A percentile compares a stretch with the other conserved stretches of the same genome.
Evolutionary conservation across 2,113 vertebrate genomes (phyloP).

Genomic region (Megaceryle maxima): DNA sequence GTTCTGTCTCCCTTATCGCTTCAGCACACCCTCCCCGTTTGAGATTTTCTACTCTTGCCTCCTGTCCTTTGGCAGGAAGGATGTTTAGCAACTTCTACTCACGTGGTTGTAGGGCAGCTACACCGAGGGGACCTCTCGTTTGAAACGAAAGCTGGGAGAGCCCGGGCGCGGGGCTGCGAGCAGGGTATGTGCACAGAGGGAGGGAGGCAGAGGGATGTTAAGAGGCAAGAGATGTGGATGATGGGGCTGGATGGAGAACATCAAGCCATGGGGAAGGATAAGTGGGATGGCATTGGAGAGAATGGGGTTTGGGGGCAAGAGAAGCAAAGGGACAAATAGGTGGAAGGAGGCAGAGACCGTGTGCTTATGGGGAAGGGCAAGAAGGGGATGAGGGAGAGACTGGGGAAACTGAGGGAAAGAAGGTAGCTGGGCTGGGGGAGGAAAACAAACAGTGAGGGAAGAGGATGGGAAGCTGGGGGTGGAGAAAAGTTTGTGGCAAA

Average conservation of each 20-base stretch:
- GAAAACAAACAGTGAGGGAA: background rate
- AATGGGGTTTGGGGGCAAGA: background rate
- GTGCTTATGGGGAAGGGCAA: background rate
- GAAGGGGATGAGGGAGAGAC: background rate
- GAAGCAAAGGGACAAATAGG: background rate
- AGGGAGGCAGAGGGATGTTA: background rate
- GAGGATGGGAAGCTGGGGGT: background rate
- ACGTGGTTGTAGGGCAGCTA: background rate
- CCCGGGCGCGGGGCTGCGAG: background rate
- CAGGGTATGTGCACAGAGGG: background rate
- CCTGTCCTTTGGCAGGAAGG: conserved; percentile 8
- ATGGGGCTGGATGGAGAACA: background rate
- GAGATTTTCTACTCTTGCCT: background rate
- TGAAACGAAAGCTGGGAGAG: background rate
- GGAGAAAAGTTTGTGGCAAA: background rate
- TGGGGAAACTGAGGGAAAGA: background rate
- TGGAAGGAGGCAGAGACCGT: background rate
- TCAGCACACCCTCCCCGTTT: conserved; percentile 29
- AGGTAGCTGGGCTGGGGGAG: background rate
- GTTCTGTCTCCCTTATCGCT: background rate
- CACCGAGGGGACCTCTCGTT: background rate
- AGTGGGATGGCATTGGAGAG: background rate
- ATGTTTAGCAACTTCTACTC: background rate
- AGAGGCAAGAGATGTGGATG: background rate
- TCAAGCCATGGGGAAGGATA: accelerated